Evolutionary conservation across 2,888 invertebrate genomes (phyloP).

Genomic region (Barypeithes pellucidus): DNA sequence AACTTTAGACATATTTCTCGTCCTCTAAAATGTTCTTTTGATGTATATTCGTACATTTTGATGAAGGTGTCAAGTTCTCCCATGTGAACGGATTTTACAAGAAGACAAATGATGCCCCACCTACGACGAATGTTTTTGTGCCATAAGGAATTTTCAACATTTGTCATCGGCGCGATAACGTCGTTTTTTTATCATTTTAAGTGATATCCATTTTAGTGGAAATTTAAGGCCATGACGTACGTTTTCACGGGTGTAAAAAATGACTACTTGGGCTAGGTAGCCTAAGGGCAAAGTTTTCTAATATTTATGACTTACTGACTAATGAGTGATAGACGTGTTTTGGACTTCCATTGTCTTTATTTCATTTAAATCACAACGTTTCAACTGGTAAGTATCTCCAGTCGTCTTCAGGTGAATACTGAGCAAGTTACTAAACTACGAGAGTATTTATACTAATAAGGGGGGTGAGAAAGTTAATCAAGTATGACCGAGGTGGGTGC

Average conservation of each 20-base stretch:
- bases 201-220: not conserved
- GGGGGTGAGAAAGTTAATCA: too few relatives aligned
- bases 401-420: too few relatives aligned
- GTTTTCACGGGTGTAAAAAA: not conserved
- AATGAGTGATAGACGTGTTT: too few relatives aligned
- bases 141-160: not conserved
- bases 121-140: constrained; percentile 5
- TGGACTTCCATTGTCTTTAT: too few relatives aligned
- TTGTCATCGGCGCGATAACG: constrained; percentile 4
- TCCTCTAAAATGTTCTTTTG: not conserved
- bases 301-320: too few relatives aligned
- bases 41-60: constrained; percentile 10
- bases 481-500: too few relatives aligned
- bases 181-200: constrained; percentile 11
- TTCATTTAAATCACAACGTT: too few relatives aligned
- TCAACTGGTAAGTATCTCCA: too few relatives aligned
- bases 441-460: too few relatives aligned
- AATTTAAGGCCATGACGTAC: not conserved
- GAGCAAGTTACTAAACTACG: too few relatives aligned
- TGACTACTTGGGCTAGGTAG: not conserved
- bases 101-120: constrained; percentile 11
- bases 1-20: constrained; percentile 8
- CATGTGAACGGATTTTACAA: constrained; percentile 5
- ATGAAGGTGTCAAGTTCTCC: constrained; percentile 6
- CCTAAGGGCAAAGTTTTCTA: not conserved